Base-by-base conservation (phyloP, 2,888 invertebrate species). In the Buathra laborator region DNA sequence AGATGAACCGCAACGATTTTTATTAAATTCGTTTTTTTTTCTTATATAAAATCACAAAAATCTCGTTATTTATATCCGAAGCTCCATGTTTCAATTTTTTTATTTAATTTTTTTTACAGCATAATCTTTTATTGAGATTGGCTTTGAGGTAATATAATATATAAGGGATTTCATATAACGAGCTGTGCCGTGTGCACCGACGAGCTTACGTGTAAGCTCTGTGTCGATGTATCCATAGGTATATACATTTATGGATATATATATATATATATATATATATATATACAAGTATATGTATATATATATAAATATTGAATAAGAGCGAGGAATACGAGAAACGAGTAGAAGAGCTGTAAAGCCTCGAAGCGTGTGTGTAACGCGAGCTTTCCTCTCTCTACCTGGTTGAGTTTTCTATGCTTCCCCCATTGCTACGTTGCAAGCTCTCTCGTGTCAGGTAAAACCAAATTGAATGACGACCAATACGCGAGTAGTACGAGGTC, bases 391-490 rank as follows among this genome's bases (percentile, higher is more conserved):
- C 67, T 44, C 44, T 59, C 72, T 44, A 74, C 46, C 72, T 59
- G 53, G 71, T 44, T 56, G 56, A 53, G 59, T 66, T 51, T 75
- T 84, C 83, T 79, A 53, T 81, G 68, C 68, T 68, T 67, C 68
- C 76, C 75, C 64, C 68, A 48, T 74, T 71, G 56, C 71, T 37
- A 32, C 56, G 12, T 29, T 29, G 29, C 62, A 29, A 43, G 51
- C 53, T 66, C 64, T 56, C 68, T 66, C 70, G 77, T 76, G 80
- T 84, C 86, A 84, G 85, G 85, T 85, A 81, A 86, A 88, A 82
- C 78, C 76, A 86, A 87, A 88, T 86, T 86, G 81, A 86, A 87
- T 85, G 86, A 86, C 84, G 83, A 75, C 81, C 85, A 76, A 88
- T 81, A 78, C 68, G 76, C 48, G 82, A 44, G 72, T 37, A 56